Percentiles rank a stretch among this genome's conserved stretches.
These are phyloP conservation scores for Tanypteryx hageni DNA, from an alignment of 2,888 invertebrate genomes.

Conservation along the genomic window DNA sequence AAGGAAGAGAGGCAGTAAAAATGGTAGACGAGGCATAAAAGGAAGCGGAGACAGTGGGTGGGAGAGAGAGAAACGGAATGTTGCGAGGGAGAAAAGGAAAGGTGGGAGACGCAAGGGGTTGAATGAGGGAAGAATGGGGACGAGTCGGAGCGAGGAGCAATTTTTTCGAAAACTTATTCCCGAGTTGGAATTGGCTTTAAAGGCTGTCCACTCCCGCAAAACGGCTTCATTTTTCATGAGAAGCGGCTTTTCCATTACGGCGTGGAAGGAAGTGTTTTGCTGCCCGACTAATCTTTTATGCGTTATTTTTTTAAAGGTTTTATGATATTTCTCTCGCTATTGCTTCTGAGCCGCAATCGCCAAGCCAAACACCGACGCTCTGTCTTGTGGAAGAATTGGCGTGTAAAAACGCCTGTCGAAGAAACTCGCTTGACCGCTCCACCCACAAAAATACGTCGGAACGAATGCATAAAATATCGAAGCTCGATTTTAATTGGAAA, in stretches of 20 bases:
- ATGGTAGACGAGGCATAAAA: background rate
- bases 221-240: conserved; percentile 6
- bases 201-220: background rate
- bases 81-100: background rate
- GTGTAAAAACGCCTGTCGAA: background rate
- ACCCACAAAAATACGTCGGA: background rate
- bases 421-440: conserved; percentile 13
- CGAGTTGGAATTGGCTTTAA: background rate
- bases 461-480: background rate
- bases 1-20: background rate
- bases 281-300: background rate
- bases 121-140: background rate
- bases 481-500: background rate
- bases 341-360: background rate
- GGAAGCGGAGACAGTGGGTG: background rate
- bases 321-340: background rate
- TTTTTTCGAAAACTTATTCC: background rate
- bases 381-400: background rate
- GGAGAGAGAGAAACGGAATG: background rate
- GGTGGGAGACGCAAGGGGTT: background rate
- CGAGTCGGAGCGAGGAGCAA: background rate
- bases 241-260: background rate
- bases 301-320: background rate
- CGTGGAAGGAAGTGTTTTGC: background rate
- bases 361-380: conserved; percentile 5